Evolutionary conservation across 2,888 invertebrate species (phyloP).

Genomic region (Noctua pronuba): DNA sequence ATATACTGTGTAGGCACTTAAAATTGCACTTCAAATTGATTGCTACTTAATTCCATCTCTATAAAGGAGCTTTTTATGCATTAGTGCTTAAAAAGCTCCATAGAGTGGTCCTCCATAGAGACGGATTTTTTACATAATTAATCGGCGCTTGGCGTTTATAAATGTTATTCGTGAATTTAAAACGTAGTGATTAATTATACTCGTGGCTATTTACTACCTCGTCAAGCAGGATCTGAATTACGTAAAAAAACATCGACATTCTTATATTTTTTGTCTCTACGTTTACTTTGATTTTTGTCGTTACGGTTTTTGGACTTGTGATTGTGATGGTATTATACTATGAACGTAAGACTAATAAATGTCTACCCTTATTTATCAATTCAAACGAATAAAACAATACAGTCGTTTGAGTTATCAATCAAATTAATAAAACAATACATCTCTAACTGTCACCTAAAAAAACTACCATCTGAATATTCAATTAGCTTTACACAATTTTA

Average conservation of each 20-base stretch:
- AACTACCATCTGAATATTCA: neutral
- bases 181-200: slow-evolving; percentile 51
- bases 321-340: neutral
- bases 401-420: neutral
- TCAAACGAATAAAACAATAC: neutral
- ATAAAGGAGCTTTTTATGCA: neutral
- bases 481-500: slow-evolving; percentile 30
- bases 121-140: slow-evolving; percentile 27
- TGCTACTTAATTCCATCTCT: neutral
- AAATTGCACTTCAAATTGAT: neutral
- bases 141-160: slow-evolving; percentile 26
- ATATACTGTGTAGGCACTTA: neutral
- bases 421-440: slow-evolving; percentile 17
- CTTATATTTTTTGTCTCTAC: slow-evolving; percentile 16
- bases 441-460: neutral
- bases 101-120: neutral
- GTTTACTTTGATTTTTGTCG: neutral
- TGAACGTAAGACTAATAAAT: neutral
- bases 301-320: slow-evolving; percentile 4
- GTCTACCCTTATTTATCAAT: neutral
- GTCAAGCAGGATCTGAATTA: slow-evolving; percentile 63
- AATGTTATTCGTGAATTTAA: slow-evolving; percentile 26
- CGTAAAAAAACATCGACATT: slow-evolving; percentile 38
- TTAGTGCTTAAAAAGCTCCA: no score
- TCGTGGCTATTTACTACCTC: slow-evolving; percentile 41